A percentile compares a stretch with the other conserved stretches of the same genome.
These are phyloP conservation scores for Rallus limicola DNA, from an alignment of 2,113 vertebrate species.

Conservation along the genomic window DNA sequence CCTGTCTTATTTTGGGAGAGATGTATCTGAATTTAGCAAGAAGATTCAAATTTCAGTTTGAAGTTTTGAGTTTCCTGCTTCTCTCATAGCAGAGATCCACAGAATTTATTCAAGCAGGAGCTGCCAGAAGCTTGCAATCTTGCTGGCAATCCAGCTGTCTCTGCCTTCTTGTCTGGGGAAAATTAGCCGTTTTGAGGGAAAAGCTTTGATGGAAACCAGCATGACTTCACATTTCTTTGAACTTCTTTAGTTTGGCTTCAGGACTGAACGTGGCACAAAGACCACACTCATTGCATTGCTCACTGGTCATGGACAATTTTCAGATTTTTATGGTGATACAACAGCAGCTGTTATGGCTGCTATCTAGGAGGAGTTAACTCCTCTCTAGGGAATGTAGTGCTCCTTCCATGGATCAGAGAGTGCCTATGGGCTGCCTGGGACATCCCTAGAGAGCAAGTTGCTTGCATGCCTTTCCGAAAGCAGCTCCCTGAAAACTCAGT, in stretches of 20 bases:
- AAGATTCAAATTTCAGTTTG: background rate
- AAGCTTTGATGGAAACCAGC: background rate
- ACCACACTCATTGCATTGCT: background rate
- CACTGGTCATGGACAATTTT: background rate
- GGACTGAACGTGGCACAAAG: background rate
- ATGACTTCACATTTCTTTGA: background rate
- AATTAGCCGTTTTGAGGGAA: background rate
- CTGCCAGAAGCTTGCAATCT: background rate
- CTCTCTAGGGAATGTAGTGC: background rate
- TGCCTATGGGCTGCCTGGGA: rapidly evolving
- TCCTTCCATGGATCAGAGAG: background rate
- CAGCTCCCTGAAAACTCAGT: background rate
- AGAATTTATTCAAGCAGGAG: background rate
- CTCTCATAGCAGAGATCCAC: background rate
- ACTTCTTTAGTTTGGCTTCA: background rate
- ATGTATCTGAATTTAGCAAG: background rate
- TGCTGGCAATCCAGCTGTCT: background rate
- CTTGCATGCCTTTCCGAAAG: background rate
- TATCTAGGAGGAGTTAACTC: background rate
- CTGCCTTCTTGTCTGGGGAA: background rate
- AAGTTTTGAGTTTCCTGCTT: background rate
- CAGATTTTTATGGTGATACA: background rate
- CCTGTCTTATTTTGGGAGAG: background rate
- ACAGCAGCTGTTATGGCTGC: background rate
- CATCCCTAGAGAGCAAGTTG: background rate